Percentiles rank a stretch among this genome's conserved stretches.
These are phyloP conservation scores for Mesorhabditis belari DNA, from an alignment of 2,888 invertebrate species.

Conservation along the genomic window DNA sequence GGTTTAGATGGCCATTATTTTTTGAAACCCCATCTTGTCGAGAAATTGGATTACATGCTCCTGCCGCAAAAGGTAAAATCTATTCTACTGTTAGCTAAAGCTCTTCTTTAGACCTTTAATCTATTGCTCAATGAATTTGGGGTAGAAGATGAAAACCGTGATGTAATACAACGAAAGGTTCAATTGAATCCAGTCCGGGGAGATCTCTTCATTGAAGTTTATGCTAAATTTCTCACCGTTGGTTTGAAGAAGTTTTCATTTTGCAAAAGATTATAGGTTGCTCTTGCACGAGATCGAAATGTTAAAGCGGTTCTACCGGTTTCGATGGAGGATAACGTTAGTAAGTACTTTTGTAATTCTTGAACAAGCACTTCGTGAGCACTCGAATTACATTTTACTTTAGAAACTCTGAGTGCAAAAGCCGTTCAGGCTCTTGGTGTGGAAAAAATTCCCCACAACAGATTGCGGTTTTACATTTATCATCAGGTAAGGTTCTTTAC, in stretches of 20 bases:
- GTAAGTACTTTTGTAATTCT: slow-evolving; percentile 12
- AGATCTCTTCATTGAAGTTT: slow-evolving; percentile 28
- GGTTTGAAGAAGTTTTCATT: neutral
- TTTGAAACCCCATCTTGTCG: slow-evolving; percentile 21
- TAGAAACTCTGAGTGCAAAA: slow-evolving; percentile 12
- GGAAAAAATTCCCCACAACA: slow-evolving; percentile 5
- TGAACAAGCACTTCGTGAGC: neutral
- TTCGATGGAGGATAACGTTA: slow-evolving; percentile 22
- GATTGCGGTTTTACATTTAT: slow-evolving; percentile 24
- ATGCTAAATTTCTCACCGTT: slow-evolving; percentile 37
- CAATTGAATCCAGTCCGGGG: slow-evolving; percentile 15
- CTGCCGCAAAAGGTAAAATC: slow-evolving; percentile 22
- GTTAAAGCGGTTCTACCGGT: slow-evolving; percentile 9
- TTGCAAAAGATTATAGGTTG: slow-evolving; percentile 11
- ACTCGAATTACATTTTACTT: slow-evolving; percentile 1
- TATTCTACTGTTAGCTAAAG: neutral
- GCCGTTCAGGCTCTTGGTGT: slow-evolving; percentile 23
- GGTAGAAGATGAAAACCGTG: slow-evolving; percentile 27
- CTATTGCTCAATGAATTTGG: slow-evolving; percentile 16
- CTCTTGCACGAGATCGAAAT: slow-evolving; percentile 17
- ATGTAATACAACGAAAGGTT: slow-evolving; percentile 31
- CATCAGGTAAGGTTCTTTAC: slow-evolving; percentile 4
- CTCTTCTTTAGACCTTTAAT: slow-evolving; percentile 5
- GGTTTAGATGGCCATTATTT: slow-evolving; percentile 12
- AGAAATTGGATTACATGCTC: slow-evolving; percentile 23